These are phyloP conservation scores for Coreius guichenoti DNA, from an alignment of 2,797 vertebrate genomes.

Conservation along the genomic window DNA sequence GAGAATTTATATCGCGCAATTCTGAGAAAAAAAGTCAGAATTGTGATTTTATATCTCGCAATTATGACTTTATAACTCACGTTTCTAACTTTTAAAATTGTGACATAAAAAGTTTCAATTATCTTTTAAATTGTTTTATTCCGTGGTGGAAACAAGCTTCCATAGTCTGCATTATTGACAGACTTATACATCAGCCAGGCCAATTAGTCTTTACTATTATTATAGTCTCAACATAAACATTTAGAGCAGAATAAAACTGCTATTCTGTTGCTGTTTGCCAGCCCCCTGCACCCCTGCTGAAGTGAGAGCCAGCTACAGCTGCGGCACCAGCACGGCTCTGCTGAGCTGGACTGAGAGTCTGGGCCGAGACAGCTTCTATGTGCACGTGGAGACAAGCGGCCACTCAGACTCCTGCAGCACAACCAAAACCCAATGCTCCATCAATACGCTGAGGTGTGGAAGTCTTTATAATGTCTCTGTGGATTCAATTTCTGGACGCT, in stretches of 20 bases:
- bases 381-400: conserved; percentile 48
- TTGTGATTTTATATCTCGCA: too few species aligned
- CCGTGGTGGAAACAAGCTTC: neutral
- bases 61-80: too few species aligned
- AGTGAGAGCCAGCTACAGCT: conserved; percentile 66
- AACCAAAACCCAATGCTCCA: conserved; percentile 66
- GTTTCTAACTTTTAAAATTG: too few species aligned
- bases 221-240: neutral
- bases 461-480: conserved; percentile 70
- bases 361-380: conserved; percentile 68
- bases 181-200: neutral
- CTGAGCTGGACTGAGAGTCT: conserved; percentile 75
- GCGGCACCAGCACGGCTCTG: conserved; percentile 63
- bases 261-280: conserved; percentile 51
- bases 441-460: conserved; percentile 73
- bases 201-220: neutral
- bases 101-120: too few species aligned
- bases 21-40: too few species aligned
- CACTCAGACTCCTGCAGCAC: conserved; percentile 64
- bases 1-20: too few species aligned
- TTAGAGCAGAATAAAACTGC: neutral
- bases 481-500: conserved; percentile 67
- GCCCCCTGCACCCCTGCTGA: conserved; percentile 76
- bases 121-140: too few species aligned
- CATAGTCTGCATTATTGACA: neutral